Evolutionary conservation across 2,797 vertebrate genomes (phyloP).

Genomic region (Decapterus maruadsi): DNA sequence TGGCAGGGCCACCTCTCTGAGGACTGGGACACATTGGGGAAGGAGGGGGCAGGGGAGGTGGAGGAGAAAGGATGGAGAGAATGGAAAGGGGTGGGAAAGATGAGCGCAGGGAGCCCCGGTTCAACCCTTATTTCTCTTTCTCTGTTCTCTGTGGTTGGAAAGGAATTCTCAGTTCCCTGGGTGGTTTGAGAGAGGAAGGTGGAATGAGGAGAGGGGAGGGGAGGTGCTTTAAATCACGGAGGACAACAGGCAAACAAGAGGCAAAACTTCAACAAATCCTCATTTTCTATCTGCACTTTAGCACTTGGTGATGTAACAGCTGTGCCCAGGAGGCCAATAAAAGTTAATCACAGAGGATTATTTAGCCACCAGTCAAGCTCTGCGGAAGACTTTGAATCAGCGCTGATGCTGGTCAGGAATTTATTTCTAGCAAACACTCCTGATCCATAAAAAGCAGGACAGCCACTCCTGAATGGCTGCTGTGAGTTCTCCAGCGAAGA

Average conservation of each 20-base stretch:
- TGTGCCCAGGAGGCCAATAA: slow-evolving; percentile 64
- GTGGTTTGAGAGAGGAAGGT: slow-evolving; percentile 75
- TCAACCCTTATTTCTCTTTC: slow-evolving; percentile 71
- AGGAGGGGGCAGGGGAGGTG: slow-evolving; percentile 38
- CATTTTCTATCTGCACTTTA: slow-evolving; percentile 61
- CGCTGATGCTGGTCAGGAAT: slow-evolving; percentile 58
- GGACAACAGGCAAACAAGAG: slow-evolving; percentile 74
- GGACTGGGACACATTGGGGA: slow-evolving; percentile 61
- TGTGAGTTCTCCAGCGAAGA: slow-evolving; percentile 30
- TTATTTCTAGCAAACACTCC: slow-evolving; percentile 48
- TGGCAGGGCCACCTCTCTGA: slow-evolving; percentile 84
- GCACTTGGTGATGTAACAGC: slow-evolving; percentile 66
- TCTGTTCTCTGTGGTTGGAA: slow-evolving; percentile 69
- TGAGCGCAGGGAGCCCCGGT: slow-evolving; percentile 72
- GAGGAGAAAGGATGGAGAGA: slow-evolving; percentile 76
- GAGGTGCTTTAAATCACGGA: slow-evolving; percentile 69
- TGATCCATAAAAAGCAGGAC: slow-evolving; percentile 58
- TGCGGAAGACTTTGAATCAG: slow-evolving; percentile 51
- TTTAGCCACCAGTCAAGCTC: slow-evolving; percentile 63
- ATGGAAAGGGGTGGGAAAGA: slow-evolving; percentile 82
- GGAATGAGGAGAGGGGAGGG: slow-evolving; percentile 66
- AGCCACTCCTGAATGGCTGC: slow-evolving; percentile 26
- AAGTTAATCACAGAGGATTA: slow-evolving; percentile 74
- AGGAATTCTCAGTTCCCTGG: slow-evolving; percentile 78
- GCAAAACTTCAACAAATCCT: slow-evolving; percentile 70